phyloP scores from a whole-genome alignment of 2,113 vertebrate genomes.

The Cebidichthys violaceus region DNA sequence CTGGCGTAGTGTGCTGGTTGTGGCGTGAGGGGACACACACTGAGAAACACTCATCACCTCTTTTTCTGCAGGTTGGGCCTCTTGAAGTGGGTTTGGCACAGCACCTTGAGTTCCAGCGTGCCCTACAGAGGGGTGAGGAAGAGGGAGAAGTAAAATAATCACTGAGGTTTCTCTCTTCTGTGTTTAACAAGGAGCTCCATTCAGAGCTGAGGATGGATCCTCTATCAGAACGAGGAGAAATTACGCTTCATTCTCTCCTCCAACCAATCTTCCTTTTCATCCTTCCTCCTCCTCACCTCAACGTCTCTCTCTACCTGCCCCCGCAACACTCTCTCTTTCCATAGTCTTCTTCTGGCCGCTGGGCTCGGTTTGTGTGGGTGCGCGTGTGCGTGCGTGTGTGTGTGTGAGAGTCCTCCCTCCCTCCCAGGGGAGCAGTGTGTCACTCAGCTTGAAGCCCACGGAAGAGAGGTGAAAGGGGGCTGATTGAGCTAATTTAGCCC shows the following conservation, averaged over 20 bases:
- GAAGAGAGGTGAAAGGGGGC: constrained; percentile 83
- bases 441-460: constrained; percentile 76
- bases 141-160: constrained; percentile 54
- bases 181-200: constrained; percentile 54
- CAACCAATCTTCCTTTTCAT: constrained; percentile 42
- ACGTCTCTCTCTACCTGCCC: constrained; percentile 17
- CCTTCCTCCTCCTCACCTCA: constrained; percentile 27
- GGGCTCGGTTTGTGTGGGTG: constrained; percentile 19
- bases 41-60: constrained; percentile 43
- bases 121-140: constrained; percentile 23
- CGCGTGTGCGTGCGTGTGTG: not conserved
- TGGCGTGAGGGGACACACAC: constrained; percentile 1
- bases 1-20: constrained; percentile 5
- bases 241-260: constrained; percentile 33
- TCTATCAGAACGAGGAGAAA: constrained; percentile 13
- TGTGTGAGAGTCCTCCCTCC: constrained; percentile 18
- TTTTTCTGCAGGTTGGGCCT: constrained; percentile 34
- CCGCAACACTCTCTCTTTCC: constrained; percentile 8
- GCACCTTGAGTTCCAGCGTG: not conserved
- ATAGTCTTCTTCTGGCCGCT: constrained; percentile 50
- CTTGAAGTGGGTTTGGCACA: constrained; percentile 45
- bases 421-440: constrained; percentile 78
- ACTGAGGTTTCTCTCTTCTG: constrained; percentile 15
- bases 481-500: constrained; percentile 87
- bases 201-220: constrained; percentile 41